These are phyloP conservation scores for Alauda arvensis DNA, from an alignment of 2,797 vertebrate species.

Conservation along the genomic window DNA sequence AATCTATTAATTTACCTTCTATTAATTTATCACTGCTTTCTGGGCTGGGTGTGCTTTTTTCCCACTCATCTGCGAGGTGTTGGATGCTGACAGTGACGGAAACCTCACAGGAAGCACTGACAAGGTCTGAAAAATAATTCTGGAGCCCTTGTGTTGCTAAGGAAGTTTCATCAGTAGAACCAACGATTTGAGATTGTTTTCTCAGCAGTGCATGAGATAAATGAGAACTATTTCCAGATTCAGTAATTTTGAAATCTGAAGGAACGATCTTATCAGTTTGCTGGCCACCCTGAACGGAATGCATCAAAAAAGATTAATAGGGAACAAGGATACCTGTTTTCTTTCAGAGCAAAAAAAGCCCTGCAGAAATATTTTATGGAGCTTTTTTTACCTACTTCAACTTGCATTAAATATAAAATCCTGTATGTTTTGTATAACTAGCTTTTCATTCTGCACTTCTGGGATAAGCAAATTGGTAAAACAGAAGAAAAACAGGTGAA, in stretches of 20 bases:
- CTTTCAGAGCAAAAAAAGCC: neutral
- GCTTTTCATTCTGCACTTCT: neutral
- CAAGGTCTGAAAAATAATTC: slow-evolving; percentile 62
- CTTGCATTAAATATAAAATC: neutral
- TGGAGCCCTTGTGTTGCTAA: slow-evolving; percentile 57
- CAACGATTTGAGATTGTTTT: slow-evolving; percentile 55
- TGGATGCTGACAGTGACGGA: slow-evolving; percentile 48
- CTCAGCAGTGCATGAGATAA: slow-evolving; percentile 59
- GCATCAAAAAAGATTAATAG: slow-evolving; percentile 34
- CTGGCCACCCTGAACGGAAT: slow-evolving; percentile 44
- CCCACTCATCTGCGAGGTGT: neutral
- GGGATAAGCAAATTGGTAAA: neutral
- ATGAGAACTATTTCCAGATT: slow-evolving; percentile 61
- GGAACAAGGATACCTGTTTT: slow-evolving; percentile 11
- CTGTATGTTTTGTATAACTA: neutral
- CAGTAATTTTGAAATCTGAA: slow-evolving; percentile 62
- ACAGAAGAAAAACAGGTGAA: neutral
- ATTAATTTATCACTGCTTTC: slow-evolving; percentile 32
- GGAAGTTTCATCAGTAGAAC: slow-evolving; percentile 61
- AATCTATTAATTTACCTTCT: slow-evolving; percentile 1
- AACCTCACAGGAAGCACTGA: slow-evolving; percentile 57
- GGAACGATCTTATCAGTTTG: slow-evolving; percentile 53
- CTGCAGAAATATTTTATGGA: neutral
- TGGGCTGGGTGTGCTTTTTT: neutral
- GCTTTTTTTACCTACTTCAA: neutral